phyloP scores from a whole-genome alignment of 2,113 vertebrate genomes.

The Perognathus longimembris region DNA sequence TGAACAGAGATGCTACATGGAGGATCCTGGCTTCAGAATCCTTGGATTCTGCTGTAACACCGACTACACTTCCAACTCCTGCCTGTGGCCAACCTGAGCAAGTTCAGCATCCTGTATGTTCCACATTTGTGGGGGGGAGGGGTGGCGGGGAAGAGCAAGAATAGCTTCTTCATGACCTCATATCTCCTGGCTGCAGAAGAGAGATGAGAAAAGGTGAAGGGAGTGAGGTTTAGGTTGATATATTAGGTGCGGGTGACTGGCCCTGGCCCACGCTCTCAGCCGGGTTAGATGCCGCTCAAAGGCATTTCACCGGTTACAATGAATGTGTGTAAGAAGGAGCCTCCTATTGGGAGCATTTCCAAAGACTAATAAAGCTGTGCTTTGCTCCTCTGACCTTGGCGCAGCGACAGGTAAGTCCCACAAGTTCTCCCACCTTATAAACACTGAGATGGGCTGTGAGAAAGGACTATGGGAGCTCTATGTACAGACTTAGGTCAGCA shows the following conservation, averaged over 20 bases:
- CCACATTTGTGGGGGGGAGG: slow-evolving; percentile 59
- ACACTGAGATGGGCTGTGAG: slow-evolving; percentile 89
- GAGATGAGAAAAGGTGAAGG: slow-evolving; percentile 79
- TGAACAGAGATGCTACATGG: neutral
- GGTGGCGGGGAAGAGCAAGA: slow-evolving; percentile 70
- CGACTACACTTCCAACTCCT: neutral
- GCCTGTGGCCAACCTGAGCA: slow-evolving; percentile 43
- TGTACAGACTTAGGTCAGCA: slow-evolving; percentile 87
- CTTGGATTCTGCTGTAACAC: neutral
- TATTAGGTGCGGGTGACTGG: slow-evolving; percentile 84
- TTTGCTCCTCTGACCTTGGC: slow-evolving; percentile 89
- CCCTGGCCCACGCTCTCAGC: slow-evolving; percentile 34
- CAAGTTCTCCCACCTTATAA: slow-evolving; percentile 90
- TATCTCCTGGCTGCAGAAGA: slow-evolving; percentile 46
- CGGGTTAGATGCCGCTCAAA: slow-evolving; percentile 84
- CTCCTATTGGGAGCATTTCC: slow-evolving; percentile 87
- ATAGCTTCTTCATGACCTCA: slow-evolving; percentile 75
- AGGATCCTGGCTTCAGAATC: neutral
- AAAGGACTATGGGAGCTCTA: slow-evolving; percentile 88
- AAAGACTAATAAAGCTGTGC: slow-evolving; percentile 88
- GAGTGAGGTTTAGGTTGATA: slow-evolving; percentile 82
- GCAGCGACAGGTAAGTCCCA: slow-evolving; percentile 87
- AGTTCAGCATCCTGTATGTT: slow-evolving; percentile 62
- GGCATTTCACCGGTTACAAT: slow-evolving; percentile 86
- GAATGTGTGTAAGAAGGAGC: slow-evolving; percentile 87